phyloP scores from a whole-genome alignment of 2,113 vertebrate species.

The Spea bombifrons region DNA sequence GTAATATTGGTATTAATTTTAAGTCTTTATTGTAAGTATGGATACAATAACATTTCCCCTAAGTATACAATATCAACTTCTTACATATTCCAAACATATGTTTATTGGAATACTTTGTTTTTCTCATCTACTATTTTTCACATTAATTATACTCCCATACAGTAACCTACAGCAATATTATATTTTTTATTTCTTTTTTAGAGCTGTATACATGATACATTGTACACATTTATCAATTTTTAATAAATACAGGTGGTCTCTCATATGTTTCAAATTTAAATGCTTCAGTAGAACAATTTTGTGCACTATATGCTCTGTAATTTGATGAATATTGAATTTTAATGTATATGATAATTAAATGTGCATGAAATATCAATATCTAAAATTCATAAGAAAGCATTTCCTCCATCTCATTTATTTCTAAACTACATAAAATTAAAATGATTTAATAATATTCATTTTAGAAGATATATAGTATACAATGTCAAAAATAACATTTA shows the following conservation, averaged over 20 bases:
- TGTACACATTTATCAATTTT: conserved; percentile 47
- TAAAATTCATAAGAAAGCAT: conserved; percentile 48
- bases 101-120: conserved; percentile 31
- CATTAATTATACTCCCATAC: conserved; percentile 44
- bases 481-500: conserved; percentile 47
- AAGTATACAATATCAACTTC: conserved; percentile 3
- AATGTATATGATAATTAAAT: conserved; percentile 46
- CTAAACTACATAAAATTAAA: conserved; percentile 41
- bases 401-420: conserved; percentile 46
- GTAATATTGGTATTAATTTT: too few relatives aligned
- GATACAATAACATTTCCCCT: too few relatives aligned
- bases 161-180: conserved; percentile 40
- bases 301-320: conserved; percentile 38
- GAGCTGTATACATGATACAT: conserved; percentile 38
- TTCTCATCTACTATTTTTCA: conserved; percentile 35
- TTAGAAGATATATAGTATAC: conserved; percentile 46
- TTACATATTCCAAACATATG: conserved; percentile 42
- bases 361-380: conserved; percentile 47
- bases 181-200: conserved; percentile 43
- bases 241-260: conserved; percentile 49
- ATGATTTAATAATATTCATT: conserved; percentile 49
- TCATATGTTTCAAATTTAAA: conserved; percentile 47
- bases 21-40: too few relatives aligned
- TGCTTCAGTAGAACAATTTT: conserved; percentile 32
- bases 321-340: conserved; percentile 50